Percentiles rank a stretch among this genome's conserved stretches.
These are phyloP conservation scores for Mimumesa dahlbomi DNA, from an alignment of 2,888 invertebrate genomes.

Conservation along the genomic window DNA sequence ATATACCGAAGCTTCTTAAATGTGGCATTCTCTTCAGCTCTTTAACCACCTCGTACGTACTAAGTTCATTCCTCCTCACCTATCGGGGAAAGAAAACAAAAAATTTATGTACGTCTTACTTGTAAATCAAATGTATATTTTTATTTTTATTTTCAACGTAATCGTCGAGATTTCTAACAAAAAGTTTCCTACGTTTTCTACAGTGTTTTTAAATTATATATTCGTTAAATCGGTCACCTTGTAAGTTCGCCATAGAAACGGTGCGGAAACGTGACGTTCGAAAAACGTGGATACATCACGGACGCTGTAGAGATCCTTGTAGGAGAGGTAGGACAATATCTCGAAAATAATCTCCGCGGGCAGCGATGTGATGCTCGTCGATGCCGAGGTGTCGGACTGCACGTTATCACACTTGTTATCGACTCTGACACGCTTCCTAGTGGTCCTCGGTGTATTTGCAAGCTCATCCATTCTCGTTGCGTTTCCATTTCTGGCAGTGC, in stretches of 20 bases:
- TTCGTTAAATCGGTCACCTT: too few species aligned
- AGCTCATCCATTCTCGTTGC: slow-evolving; percentile 44
- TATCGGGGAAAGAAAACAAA: slow-evolving; percentile 28
- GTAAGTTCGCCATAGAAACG: slow-evolving; percentile 67
- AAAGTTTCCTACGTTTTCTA: too few species aligned
- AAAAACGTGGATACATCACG: slow-evolving; percentile 65
- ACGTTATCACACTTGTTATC: slow-evolving; percentile 30
- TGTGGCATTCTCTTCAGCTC: slow-evolving; percentile 70
- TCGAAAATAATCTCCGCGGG: slow-evolving; percentile 69
- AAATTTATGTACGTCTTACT: background rate
- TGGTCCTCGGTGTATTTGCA: slow-evolving; percentile 32
- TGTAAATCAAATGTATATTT: too few species aligned
- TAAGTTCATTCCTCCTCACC: slow-evolving; percentile 57
- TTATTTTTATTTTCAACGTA: too few species aligned
- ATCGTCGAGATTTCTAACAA: too few species aligned
- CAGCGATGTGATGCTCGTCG: slow-evolving; percentile 35
- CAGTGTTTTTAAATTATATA: too few species aligned
- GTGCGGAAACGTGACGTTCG: slow-evolving; percentile 59
- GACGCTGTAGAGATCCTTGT: slow-evolving; percentile 62
- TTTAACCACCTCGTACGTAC: slow-evolving; percentile 62
- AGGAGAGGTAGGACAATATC: slow-evolving; percentile 67
- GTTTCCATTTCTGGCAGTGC: slow-evolving; percentile 49
- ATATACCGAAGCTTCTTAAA: slow-evolving; percentile 63
- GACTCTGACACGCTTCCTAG: slow-evolving; percentile 49
- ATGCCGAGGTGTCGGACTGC: slow-evolving; percentile 1